These are phyloP conservation scores for Agrypnia vestita DNA, from an alignment of 1,140 invertebrate genomes.

Conservation along the genomic window DNA sequence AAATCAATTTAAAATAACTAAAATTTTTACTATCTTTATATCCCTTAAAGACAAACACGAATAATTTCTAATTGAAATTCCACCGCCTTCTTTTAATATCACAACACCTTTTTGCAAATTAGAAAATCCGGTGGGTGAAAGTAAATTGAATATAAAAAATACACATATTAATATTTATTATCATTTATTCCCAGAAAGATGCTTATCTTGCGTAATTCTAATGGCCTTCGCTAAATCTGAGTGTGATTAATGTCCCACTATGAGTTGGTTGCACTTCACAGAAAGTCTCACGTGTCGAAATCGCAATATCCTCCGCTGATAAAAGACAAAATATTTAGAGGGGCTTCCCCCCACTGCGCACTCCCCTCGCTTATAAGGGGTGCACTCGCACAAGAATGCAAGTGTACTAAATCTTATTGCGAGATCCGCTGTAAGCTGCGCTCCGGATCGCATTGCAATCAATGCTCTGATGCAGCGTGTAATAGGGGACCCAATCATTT, in stretches of 20 bases:
- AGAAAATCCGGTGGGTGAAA: too few species aligned
- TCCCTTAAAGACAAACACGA: too few species aligned
- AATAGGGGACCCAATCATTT: constrained; percentile 39
- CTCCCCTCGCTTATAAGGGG: constrained; percentile 28
- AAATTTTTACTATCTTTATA: too few species aligned
- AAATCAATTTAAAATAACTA: too few species aligned
- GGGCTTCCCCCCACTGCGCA: constrained; percentile 7
- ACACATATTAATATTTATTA: too few species aligned
- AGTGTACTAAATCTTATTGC: constrained; percentile 59
- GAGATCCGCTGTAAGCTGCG: constrained; percentile 44
- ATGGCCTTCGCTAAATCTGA: neutral
- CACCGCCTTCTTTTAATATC: too few species aligned
- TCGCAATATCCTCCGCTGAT: constrained; percentile 52
- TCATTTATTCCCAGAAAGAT: too few species aligned
- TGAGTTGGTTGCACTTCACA: constrained; percentile 10
- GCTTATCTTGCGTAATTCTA: too few species aligned
- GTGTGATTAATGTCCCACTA: neutral
- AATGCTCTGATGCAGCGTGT: constrained; percentile 34
- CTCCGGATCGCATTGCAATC: constrained; percentile 34
- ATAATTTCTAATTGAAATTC: too few species aligned
- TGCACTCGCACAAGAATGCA: constrained; percentile 35
- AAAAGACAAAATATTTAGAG: constrained; percentile 43
- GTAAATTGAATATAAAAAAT: too few species aligned
- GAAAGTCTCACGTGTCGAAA: constrained; percentile 37
- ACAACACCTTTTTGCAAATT: too few species aligned